These are phyloP conservation scores for Platysteira castanea DNA, from an alignment of 2,113 vertebrate genomes.

Conservation along the genomic window DNA sequence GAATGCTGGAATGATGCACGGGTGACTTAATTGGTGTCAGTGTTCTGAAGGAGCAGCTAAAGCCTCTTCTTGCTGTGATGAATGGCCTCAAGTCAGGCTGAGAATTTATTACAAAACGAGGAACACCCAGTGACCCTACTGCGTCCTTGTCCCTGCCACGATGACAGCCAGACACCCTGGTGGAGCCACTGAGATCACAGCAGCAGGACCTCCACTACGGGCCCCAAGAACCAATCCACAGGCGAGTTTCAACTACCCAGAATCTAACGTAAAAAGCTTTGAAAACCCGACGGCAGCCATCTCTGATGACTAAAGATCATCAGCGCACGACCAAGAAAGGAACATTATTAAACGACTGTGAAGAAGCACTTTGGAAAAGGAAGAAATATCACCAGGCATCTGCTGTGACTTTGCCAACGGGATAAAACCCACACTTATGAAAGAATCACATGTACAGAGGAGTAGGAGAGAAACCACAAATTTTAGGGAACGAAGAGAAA, in stretches of 20 bases:
- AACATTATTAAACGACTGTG: background rate
- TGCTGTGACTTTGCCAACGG: background rate
- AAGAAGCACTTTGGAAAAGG: background rate
- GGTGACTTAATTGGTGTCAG: background rate
- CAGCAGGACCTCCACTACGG: background rate
- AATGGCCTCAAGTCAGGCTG: background rate
- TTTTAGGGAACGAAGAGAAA: background rate
- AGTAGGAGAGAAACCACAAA: background rate
- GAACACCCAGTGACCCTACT: background rate
- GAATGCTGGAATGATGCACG: background rate
- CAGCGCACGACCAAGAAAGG: background rate
- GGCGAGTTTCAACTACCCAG: background rate
- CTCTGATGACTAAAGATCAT: background rate
- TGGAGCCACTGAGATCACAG: background rate
- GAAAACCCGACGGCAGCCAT: background rate
- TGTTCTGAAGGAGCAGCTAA: conserved; percentile 10
- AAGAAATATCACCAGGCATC: background rate
- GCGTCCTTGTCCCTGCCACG: background rate
- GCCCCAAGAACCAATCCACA: background rate
- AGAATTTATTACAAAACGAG: background rate
- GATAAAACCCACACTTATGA: background rate
- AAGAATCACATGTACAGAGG: background rate
- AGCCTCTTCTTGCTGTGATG: background rate
- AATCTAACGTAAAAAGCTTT: background rate
- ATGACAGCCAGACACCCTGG: background rate